Conservation (phyloP, 2,113 vertebrate species). For the cattle (Bos taurus) region ARS-UCD2.0 NC_037333.1:89233001-89233500, state of each 20-base stretch:
- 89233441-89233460: neutral
- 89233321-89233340: neutral
- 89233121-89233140: neutral
- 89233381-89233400: neutral
- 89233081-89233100: neutral
- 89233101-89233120: neutral
- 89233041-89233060: constrained; percentile 2
- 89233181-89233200: neutral
- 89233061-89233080: neutral
- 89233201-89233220: neutral
- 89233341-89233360: neutral
- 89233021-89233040: neutral
- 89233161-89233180: neutral
- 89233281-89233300: neutral
- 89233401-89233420: neutral
- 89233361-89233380: neutral
- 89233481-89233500: neutral
- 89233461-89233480: neutral
- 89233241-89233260: neutral
- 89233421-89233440: neutral
- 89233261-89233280: neutral
- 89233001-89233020: neutral
- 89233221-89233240: neutral
- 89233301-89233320: neutral
- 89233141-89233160: neutral